Evolutionary conservation across 2,797 vertebrate genomes (phyloP), one percentile per base, ranked within the genome.

Genomic region (Hephaestus fuliginosus): DNA sequence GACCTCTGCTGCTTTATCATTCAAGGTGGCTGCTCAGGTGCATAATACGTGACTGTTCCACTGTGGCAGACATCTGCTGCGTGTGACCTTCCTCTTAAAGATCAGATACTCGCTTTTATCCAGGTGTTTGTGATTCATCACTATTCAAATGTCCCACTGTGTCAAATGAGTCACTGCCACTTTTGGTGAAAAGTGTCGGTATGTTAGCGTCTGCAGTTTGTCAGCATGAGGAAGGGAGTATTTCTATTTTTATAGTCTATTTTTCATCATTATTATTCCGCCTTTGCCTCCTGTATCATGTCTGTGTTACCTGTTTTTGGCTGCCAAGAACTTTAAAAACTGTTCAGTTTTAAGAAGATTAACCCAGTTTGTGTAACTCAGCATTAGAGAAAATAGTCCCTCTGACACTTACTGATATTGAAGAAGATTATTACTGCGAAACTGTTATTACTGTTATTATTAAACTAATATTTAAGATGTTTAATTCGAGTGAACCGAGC

Each of bases 401-500:
- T 7, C 0, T 56, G 41, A 56, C 48, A 63, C 10, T 22, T 20
- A 10, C 52, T 43, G 20, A 44, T 20, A 3, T 57, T 20, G 61
- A 67, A 3, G 43, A 22, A 33, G 56, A 58, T 79, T 79, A 71
- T 73, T 78, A 41, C 51, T 18, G 41, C 12, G 44, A 80, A 25
- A 25, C 20, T 30, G 56, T 62, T 74, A 33, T 28, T 18, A 17
- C 46, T 71, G 33, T 20, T 18, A n/a, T n/a, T n/a, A n/a, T n/a
- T n/a, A n/a, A n/a, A n/a, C n/a, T 17, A 51, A 56, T 58, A 20
- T 66, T 61, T 64, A 8, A 61, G 30, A 74, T 58, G 12, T 25
- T 1, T 43, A 11, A 20, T 57, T 33, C 51, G 11, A 1, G 5
- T 25, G 36, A 58, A 58, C 5, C 11, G 2, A 25, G 39, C 0